Conservation (phyloP, 2,797 vertebrate species). For the Rousettus madagascariensis region DNA sequence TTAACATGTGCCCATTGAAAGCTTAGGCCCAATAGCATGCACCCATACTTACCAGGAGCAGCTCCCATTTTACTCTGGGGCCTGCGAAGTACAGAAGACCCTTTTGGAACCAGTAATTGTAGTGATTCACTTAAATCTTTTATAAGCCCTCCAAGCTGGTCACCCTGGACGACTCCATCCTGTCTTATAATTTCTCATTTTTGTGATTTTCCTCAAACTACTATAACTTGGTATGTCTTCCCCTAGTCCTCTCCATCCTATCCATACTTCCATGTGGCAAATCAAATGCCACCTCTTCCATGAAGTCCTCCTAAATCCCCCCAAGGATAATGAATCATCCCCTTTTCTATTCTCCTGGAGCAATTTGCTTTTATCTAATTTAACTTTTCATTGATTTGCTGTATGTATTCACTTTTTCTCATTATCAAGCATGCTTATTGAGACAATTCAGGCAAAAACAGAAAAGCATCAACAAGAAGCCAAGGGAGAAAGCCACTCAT, state of each 20-base stretch:
- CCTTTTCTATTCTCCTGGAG: neutral
- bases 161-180: neutral
- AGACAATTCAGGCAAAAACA: slow-evolving; percentile 15
- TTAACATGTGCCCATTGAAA: neutral
- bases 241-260: neutral
- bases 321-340: neutral
- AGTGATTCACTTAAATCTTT: neutral
- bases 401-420: slow-evolving; percentile 5
- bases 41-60: neutral
- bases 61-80: neutral
- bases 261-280: neutral
- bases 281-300: neutral
- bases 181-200: neutral
- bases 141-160: neutral
- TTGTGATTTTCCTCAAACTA: neutral
- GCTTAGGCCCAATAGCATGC: neutral
- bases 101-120: neutral
- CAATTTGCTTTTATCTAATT: slow-evolving; percentile 11
- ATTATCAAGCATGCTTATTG: slow-evolving; percentile 2
- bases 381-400: neutral
- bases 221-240: neutral
- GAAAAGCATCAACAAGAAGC: neutral
- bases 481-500: neutral
- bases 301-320: slow-evolving; percentile 18
- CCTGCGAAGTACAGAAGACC: neutral